Evolutionary conservation across 2,113 vertebrate species (phyloP).

Genomic region (Pao palembangensis): DNA sequence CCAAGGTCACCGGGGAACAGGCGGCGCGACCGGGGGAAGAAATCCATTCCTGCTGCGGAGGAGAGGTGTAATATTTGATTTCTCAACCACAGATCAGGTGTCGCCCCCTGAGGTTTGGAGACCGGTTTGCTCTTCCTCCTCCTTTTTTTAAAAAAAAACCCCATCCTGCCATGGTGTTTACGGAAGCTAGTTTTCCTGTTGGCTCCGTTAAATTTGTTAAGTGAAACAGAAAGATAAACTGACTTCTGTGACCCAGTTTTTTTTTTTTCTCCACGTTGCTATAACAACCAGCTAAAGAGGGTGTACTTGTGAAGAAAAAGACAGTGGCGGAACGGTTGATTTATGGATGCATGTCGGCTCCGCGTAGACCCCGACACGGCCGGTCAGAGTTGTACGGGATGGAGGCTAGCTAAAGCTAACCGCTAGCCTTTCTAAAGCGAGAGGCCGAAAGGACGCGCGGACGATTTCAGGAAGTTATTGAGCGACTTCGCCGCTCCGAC

Average conservation of each 20-base stretch:
- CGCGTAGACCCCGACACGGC: too few species aligned
- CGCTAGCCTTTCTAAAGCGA: too few species aligned
- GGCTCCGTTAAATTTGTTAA: neutral
- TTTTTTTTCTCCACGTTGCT: too few species aligned
- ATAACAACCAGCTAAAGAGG: too few species aligned
- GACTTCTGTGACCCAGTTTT: neutral
- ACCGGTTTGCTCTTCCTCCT: neutral
- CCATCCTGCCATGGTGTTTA: neutral
- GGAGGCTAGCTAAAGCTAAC: too few species aligned
- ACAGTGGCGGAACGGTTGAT: too few species aligned
- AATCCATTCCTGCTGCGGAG: constrained; percentile 41
- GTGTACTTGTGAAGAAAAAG: too few species aligned
- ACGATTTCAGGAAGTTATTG: too few species aligned
- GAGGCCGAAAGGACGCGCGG: too few species aligned
- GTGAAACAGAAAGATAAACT: neutral
- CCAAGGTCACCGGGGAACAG: constrained; percentile 48
- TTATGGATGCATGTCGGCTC: too few species aligned
- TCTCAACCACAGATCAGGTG: constrained; percentile 22
- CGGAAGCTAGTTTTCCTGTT: neutral
- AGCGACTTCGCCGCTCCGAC: constrained; percentile 29
- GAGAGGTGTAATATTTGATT: constrained; percentile 52
- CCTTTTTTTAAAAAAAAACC: neutral
- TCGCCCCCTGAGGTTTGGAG: neutral
- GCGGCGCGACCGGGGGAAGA: constrained; percentile 41
- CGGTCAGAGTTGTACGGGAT: too few species aligned